These are phyloP conservation scores for Cryptoblepharus egeriae DNA, from an alignment of 2,797 vertebrate species.

Conservation along the genomic window DNA sequence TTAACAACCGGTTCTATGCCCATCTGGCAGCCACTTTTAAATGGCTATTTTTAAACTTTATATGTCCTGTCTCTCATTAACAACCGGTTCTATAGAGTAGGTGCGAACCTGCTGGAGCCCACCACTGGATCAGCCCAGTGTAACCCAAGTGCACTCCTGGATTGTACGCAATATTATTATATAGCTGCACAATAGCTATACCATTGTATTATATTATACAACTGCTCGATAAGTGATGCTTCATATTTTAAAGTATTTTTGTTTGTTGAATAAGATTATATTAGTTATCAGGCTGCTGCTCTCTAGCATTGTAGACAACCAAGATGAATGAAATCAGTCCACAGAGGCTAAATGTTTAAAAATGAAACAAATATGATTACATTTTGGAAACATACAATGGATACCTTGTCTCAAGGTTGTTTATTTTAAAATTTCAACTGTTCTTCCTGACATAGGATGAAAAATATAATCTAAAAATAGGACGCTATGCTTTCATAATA, in stretches of 20 bases:
- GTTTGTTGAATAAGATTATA: constrained; percentile 34
- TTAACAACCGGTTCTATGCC: no score
- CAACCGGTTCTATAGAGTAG: no score
- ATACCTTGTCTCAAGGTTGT: background rate
- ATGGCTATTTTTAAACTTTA: no score
- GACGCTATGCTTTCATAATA: no score
- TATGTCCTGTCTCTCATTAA: no score
- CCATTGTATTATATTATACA: no score
- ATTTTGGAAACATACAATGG: background rate
- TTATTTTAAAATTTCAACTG: background rate
- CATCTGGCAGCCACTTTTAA: no score
- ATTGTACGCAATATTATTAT: no score
- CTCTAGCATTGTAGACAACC: background rate
- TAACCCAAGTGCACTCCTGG: no score
- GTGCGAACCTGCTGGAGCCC: no score
- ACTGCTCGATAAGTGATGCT: background rate
- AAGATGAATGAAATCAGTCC: background rate
- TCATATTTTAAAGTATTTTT: constrained; percentile 38
- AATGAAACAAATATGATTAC: constrained; percentile 24
- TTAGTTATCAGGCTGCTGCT: constrained; percentile 7
- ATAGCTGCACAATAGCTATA: no score
- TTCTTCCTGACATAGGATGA: background rate
- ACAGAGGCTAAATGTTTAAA: constrained; percentile 29
- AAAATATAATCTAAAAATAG: background rate
- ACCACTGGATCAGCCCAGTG: no score